phyloP scores from a whole-genome alignment of 1,140 invertebrate species.

The Pseudomyrmex pallidus region DNA sequence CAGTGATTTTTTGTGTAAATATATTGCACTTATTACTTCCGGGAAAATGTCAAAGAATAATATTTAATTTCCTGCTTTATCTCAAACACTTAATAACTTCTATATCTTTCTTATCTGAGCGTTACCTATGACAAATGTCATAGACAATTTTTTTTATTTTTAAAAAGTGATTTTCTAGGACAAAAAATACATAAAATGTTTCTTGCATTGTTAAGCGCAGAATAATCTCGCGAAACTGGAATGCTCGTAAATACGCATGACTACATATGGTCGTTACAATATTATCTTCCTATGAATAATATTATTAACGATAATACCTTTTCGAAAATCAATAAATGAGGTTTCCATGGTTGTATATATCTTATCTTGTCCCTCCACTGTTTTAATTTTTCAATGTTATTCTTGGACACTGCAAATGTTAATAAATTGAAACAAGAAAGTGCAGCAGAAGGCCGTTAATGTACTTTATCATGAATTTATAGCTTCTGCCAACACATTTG shows the following conservation, averaged over 20 bases:
- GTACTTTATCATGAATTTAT: too few species aligned
- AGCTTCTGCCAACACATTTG: neutral
- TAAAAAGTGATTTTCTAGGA: neutral
- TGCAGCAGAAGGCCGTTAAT: too few species aligned
- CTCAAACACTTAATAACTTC: neutral
- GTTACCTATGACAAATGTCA: neutral
- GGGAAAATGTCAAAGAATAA: neutral
- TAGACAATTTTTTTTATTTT: neutral
- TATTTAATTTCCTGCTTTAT: neutral
- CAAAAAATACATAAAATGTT: too few species aligned
- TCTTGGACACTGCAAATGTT: too few species aligned
- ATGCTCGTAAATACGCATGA: neutral
- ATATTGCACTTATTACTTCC: too few species aligned
- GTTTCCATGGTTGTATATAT: too few species aligned
- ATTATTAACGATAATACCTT: neutral
- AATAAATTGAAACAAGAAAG: too few species aligned
- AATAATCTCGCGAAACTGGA: neutral
- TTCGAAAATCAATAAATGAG: too few species aligned
- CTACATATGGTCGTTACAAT: neutral
- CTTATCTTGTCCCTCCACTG: too few species aligned
- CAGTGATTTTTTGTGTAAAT: too few species aligned
- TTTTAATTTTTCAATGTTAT: too few species aligned
- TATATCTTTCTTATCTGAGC: slow-evolving; percentile 5
- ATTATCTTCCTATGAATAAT: too few species aligned
- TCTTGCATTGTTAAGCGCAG: neutral